These are phyloP conservation scores for Hoplostethus atlanticus DNA, from an alignment of 2,797 vertebrate species.

Conservation along the genomic window DNA sequence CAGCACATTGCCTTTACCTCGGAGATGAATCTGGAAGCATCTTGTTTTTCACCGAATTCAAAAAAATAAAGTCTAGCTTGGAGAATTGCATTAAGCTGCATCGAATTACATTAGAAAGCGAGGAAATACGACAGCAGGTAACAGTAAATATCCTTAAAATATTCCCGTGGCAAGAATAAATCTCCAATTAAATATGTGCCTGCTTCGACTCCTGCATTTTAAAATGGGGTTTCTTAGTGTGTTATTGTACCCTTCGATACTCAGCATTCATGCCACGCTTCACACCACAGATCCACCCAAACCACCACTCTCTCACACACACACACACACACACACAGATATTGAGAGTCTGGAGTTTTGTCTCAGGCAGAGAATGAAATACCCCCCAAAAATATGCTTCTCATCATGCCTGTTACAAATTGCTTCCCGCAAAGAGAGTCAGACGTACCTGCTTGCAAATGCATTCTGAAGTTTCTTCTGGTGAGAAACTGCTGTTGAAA, in stretches of 20 bases:
- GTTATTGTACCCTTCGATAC: no score
- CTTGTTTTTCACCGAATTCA: not conserved
- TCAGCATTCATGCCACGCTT: no score
- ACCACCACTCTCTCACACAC: not conserved
- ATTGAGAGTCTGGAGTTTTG: conserved; percentile 21
- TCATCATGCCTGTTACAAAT: not conserved
- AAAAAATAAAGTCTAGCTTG: no score
- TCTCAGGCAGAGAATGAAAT: conserved; percentile 47
- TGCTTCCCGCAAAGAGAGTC: not conserved
- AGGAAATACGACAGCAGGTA: not conserved
- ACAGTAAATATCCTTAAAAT: conserved; percentile 1
- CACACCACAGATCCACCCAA: not conserved
- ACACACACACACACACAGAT: no score
- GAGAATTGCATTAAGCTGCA: not conserved
- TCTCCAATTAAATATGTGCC: no score
- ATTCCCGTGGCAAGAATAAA: not conserved
- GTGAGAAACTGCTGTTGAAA: conserved; percentile 2
- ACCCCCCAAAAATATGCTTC: not conserved
- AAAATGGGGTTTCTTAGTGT: no score
- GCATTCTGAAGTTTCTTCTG: not conserved
- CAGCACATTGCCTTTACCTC: conserved; percentile 2
- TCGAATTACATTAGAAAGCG: conserved; percentile 3
- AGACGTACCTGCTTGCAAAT: not conserved
- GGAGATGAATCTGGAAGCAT: conserved; percentile 12
- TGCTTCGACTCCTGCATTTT: no score